Evolutionary conservation across 1,140 invertebrate genomes (phyloP).

Genomic region (Trissolcus basalis): DNA sequence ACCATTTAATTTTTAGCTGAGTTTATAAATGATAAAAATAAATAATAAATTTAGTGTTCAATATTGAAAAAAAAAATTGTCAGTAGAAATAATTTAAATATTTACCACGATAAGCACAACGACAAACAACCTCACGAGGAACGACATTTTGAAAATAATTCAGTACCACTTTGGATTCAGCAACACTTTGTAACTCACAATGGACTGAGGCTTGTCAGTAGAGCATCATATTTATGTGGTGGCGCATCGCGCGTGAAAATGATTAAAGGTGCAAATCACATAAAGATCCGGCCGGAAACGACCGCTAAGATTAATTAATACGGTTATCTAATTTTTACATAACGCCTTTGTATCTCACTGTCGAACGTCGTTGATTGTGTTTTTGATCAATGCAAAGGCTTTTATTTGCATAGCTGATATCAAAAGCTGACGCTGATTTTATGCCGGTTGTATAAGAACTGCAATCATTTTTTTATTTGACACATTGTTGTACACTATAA

Average conservation of each 20-base stretch:
- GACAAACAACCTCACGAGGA: not conserved
- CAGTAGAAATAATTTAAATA: not conserved
- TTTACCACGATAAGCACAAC: conserved; percentile 9
- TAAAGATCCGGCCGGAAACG: conserved; percentile 19
- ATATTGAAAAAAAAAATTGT: no score
- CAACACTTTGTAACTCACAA: conserved; percentile 3
- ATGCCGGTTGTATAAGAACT: conserved; percentile 25
- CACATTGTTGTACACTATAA: not conserved
- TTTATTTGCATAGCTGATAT: conserved; percentile 33
- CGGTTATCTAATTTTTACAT: conserved; percentile 51
- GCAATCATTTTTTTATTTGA: conserved; percentile 24
- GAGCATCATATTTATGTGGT: conserved; percentile 35
- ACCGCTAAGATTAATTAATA: conserved; percentile 50
- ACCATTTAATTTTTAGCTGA: no score
- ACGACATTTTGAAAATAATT: not conserved
- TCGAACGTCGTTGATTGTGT: conserved; percentile 27
- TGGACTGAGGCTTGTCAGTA: conserved; percentile 21
- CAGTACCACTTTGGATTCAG: not conserved
- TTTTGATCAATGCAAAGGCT: conserved; percentile 12
- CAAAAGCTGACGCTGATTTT: conserved; percentile 10
- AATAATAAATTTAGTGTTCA: no score
- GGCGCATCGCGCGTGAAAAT: conserved; percentile 11
- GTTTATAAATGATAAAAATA: no score
- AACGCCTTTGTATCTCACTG: conserved; percentile 33
- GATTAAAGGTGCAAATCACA: conserved; percentile 34